Evolutionary conservation across 2,888 invertebrate genomes (phyloP).

Genomic region (Troides oblongomaculatus): DNA sequence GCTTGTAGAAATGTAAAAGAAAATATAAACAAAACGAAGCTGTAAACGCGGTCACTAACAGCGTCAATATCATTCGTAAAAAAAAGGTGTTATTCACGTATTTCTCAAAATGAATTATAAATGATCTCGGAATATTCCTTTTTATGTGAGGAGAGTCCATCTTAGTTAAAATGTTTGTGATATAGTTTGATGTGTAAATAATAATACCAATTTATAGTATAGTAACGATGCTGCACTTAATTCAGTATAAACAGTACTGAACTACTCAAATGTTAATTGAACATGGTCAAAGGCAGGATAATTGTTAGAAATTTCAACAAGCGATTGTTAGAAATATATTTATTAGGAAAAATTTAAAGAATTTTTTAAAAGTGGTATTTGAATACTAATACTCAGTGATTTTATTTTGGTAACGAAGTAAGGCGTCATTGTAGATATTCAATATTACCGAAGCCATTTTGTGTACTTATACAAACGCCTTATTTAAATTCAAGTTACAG

Average conservation of each 20-base stretch:
- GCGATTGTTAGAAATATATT: no score
- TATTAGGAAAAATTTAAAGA: neutral
- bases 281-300: neutral
- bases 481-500: neutral
- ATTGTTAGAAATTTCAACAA: neutral
- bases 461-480: neutral
- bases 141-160: constrained; percentile 47
- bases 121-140: constrained; percentile 68
- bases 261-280: neutral
- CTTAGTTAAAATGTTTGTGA: constrained; percentile 58
- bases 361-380: neutral
- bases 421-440: neutral
- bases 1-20: no score
- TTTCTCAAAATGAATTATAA: constrained; percentile 3
- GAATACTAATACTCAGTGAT: neutral
- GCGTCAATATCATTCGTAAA: no score
- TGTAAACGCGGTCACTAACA: no score
- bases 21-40: no score
- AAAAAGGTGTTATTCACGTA: no score
- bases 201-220: neutral
- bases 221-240: neutral
- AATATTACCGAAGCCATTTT: neutral
- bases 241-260: no score
- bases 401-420: neutral
- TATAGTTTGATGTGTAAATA: constrained; percentile 41